phyloP scores from a whole-genome alignment of 2,888 invertebrate genomes.

The Tenthredo scrophulariae region DNA sequence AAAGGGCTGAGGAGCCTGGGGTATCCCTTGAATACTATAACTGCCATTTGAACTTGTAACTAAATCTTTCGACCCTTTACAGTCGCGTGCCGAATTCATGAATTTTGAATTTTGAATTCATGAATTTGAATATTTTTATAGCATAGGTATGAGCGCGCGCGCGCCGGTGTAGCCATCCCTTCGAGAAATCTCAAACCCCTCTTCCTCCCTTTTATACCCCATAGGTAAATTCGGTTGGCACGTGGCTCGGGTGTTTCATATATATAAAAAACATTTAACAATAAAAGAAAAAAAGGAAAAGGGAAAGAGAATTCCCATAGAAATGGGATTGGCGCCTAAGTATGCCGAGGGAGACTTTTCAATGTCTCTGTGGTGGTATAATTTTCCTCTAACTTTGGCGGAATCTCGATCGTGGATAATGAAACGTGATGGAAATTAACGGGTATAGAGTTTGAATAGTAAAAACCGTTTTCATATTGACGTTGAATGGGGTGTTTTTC shows the following conservation, averaged over 20 bases:
- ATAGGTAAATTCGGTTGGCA: neutral
- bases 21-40: neutral
- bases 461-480: neutral
- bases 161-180: neutral
- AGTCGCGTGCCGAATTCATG: conserved; percentile 33
- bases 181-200: neutral
- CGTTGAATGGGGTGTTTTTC: neutral
- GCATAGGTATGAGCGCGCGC: neutral
- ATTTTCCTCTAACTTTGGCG: too few relatives aligned
- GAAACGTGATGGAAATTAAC: neutral
- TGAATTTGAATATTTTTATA: conserved; percentile 18
- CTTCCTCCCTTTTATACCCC: neutral
- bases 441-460: neutral
- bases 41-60: neutral
- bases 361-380: too few relatives aligned
- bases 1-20: neutral
- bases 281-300: neutral
- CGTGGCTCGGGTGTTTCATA: neutral
- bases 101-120: conserved; percentile 16
- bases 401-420: too few relatives aligned
- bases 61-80: neutral
- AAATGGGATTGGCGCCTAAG: neutral
- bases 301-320: neutral
- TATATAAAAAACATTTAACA: too few relatives aligned
- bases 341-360: neutral